Percentiles rank a stretch among this genome's conserved stretches.
These are phyloP conservation scores for Microplitis demolitor DNA, from an alignment of 1,140 invertebrate genomes.

Conservation along the genomic window DNA sequence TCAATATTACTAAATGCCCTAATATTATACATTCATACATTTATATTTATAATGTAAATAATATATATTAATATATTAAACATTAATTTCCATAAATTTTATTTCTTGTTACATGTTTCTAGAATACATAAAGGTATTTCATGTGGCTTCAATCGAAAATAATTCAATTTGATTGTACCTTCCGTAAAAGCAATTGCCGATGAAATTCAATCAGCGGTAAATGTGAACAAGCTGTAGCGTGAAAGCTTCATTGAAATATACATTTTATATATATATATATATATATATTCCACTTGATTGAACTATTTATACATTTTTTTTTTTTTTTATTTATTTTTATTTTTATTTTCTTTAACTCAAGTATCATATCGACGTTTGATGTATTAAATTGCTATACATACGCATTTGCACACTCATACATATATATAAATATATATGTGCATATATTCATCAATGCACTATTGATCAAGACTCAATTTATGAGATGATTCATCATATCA, in stretches of 20 bases:
- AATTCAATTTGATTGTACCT: conserved; percentile 11
- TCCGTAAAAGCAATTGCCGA: not conserved
- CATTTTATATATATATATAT: not conserved
- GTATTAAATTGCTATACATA: not conserved
- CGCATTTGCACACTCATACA: not conserved
- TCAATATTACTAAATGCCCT: too few species aligned
- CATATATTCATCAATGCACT: not conserved
- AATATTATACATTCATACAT: too few species aligned
- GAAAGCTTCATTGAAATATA: not conserved
- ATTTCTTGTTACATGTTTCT: not conserved
- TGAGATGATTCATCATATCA: not conserved
- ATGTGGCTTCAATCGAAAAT: not conserved
- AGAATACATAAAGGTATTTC: too few species aligned
- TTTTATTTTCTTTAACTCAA: too few species aligned
- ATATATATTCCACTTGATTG: not conserved
- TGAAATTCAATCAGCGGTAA: conserved; percentile 10
- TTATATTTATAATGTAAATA: not conserved
- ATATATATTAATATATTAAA: not conserved
- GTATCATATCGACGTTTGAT: too few species aligned
- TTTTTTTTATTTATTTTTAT: not conserved
- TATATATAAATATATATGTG: not conserved
- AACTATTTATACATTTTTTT: not conserved
- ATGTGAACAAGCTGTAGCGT: not conserved
- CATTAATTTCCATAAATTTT: too few species aligned
- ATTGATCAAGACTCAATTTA: not conserved